Evolutionary conservation across 2,113 vertebrate species (phyloP), one percentile per base, ranked within the genome.

Genomic region (Aphyosemion australe): DNA sequence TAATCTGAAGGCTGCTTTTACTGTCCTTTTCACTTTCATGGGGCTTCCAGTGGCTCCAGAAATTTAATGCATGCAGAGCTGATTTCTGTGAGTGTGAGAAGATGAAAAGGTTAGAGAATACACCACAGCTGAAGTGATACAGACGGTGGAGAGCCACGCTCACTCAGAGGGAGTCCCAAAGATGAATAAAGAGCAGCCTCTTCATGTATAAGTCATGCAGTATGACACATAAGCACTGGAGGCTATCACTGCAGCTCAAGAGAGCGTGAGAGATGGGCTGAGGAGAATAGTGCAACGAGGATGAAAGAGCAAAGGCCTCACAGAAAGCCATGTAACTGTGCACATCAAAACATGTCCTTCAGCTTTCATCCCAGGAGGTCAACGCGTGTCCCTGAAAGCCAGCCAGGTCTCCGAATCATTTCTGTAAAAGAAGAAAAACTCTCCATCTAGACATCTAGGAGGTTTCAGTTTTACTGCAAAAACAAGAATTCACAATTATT

Each of bases 201-300:
- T 79, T 81, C 80, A 90, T 84, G 87, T 81, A 81, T 85, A 84
- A 88, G 80, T 90, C 82, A 89, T 84, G 75, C 63, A 48, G 77
- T 39, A 65, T 82, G 84, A 84, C 62, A 51, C 66, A 41, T 81
- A 83, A 85, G 82, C 80, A 84, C 84, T 73, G 73, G 74, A 85
- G 82, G 85, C 80, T 72, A 67, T 61, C 56, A 12, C 48, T 63
- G 32, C 66, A 48, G 70, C 82, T 83, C 52, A 20, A 63, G 54
- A 85, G 61, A 74, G 69, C 61, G 69, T 0, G 49, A 72, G 73
- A 64, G 67, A 69, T 42, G 21, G 32, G 62, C 60, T 78, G 78
- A 76, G 67, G 69, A 73, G 69, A 61, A 64, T 15, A 61, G 74
- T n/a, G 69, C 65, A 61, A 53, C 61, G n/a, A 67, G 61, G 57